Base-by-base conservation (phyloP, 2,113 vertebrate species). In the Tupaia chinensis region DNA sequence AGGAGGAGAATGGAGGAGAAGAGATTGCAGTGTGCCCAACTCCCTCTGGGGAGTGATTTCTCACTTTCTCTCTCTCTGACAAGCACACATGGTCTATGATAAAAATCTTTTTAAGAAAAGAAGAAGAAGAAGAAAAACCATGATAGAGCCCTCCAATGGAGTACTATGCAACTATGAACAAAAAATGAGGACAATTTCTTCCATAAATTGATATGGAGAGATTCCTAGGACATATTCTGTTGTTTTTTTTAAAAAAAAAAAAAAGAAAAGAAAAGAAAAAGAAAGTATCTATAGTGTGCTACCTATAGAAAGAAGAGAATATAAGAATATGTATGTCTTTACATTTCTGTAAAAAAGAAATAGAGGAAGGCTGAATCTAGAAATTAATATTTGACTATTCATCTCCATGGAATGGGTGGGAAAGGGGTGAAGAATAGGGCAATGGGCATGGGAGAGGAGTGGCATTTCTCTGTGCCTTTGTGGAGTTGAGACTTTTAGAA, bases 401-500 rank as follows among this genome's bases (percentile, higher is more conserved):
- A 8, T 88, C 34, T 65, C 54, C 13, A 54, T n/a, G 7, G 44
- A 32, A 78, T 5, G 3, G 16, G 20, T 25, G 9, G 20, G 5
- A 83, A 63, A n/a, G 4, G 9, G 7, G 2, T 84, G 9, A 54
- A 44, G 15, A 56, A 16, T 34, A 9, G 17, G 29, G 8, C 17
- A 29, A 11, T 66, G 32, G 63, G 44, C 44, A 61, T 53, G 77
- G n/a, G 23, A 56, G 60, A 23, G 44, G 19, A 66, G 19, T 63
- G 23, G 22, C 34, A 12, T 95, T 68, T 91, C 58, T 83, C 86
- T 92, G 58, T 74, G 25, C 12, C n/a, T 60, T 84, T 27, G 54
- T 91, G 10, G 66, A 53, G 74, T 86, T 91, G 73, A 74, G 73
- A 77, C 56, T 70, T 91, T 66, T 66, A 84, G 56, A 91, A 76